These are phyloP conservation scores for Centrocercus urophasianus DNA, from an alignment of 2,113 vertebrate species.

Conservation along the genomic window DNA sequence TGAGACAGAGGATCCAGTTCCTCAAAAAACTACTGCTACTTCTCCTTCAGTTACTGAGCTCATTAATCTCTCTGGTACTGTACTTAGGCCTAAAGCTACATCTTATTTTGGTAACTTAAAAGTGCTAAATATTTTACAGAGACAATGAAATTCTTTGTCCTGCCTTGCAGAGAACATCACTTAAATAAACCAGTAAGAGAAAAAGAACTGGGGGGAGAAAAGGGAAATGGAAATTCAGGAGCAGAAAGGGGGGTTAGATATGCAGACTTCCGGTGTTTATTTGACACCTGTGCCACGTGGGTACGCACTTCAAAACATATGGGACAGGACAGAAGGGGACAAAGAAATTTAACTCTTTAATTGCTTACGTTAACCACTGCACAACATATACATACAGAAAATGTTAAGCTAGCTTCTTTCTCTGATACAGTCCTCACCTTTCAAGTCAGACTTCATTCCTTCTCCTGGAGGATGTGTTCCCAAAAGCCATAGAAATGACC, in stretches of 20 bases:
- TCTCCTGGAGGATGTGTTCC: not conserved
- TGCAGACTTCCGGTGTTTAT: not conserved
- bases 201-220: not conserved
- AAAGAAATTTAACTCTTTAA: not conserved
- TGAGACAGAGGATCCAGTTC: not conserved
- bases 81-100: not conserved
- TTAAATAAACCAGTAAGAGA: not conserved
- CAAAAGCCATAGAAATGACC: constrained; percentile 19
- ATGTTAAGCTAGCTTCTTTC: not conserved
- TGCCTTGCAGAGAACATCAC: not conserved
- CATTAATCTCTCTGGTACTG: not conserved
- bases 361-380: not conserved
- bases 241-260: not conserved
- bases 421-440: not conserved
- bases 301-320: not conserved
- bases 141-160: not conserved
- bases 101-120: constrained; percentile 12
- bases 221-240: not conserved
- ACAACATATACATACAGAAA: not conserved
- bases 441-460: constrained; percentile 42
- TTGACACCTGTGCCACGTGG: not conserved
- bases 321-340: not conserved
- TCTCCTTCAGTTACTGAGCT: constrained; percentile 12
- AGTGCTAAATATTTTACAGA: constrained; percentile 6
- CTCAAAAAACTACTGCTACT: constrained; percentile 8